Percentiles rank a stretch among this genome's conserved stretches.
These are phyloP conservation scores for Luscinia luscinia DNA, from an alignment of 2,797 vertebrate genomes.

Conservation along the genomic window DNA sequence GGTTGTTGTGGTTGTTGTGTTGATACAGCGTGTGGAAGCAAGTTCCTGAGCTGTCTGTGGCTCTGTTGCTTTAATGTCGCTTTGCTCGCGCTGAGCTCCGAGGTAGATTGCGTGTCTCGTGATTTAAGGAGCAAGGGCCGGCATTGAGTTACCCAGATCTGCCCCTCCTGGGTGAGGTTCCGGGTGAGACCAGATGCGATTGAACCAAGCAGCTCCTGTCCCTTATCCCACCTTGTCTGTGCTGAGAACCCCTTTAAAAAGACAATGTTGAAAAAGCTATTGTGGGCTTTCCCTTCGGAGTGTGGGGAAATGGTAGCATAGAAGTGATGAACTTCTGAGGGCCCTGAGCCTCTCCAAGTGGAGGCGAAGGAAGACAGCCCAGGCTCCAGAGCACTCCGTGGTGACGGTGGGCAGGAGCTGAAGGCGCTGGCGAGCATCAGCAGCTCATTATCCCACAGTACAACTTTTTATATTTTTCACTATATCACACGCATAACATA, in stretches of 20 bases:
- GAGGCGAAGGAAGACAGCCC: background rate
- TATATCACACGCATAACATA: background rate
- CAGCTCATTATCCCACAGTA: background rate
- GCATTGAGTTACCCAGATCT: too few species aligned
- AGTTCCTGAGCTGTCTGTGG: fast-evolving
- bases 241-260: background rate
- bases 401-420: background rate
- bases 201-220: background rate
- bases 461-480: background rate
- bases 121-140: background rate
- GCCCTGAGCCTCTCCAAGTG: background rate
- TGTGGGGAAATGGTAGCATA: background rate
- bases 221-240: background rate
- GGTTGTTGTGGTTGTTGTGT: fast-evolving
- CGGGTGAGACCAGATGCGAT: fast-evolving
- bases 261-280: background rate
- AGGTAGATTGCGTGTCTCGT: fast-evolving
- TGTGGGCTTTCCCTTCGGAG: background rate
- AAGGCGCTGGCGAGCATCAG: background rate
- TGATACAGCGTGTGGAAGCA: fast-evolving
- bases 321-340: background rate
- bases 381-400: background rate
- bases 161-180: background rate
- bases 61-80: fast-evolving
- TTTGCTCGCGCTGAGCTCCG: background rate